Percentiles rank a stretch among this genome's conserved stretches.
Evolutionary conservation across 2,797 vertebrate genomes (phyloP).

Genomic region (Phrynocephalus guinanensis): DNA sequence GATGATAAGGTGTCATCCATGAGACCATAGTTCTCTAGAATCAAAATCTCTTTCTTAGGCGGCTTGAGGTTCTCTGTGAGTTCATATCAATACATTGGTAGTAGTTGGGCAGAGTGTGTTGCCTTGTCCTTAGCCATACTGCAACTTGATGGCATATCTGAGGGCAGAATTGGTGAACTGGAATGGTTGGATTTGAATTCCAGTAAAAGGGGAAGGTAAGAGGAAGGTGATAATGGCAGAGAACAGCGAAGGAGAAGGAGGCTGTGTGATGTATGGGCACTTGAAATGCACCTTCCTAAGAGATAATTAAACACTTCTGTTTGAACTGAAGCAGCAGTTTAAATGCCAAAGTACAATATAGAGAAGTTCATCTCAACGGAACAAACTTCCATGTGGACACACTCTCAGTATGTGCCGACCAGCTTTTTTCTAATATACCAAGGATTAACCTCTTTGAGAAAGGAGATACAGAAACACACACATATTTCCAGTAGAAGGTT

Average conservation of each 20-base stretch:
- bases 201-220: too few relatives aligned
- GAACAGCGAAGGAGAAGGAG: too few relatives aligned
- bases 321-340: background rate
- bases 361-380: background rate
- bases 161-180: background rate
- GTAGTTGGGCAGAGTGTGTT: background rate
- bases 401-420: background rate
- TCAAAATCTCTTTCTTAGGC: too few relatives aligned
- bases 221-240: too few relatives aligned
- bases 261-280: too few relatives aligned
- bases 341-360: too few relatives aligned
- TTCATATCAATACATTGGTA: background rate
- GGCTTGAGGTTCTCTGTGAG: background rate
- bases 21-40: background rate
- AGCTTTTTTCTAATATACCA: background rate
- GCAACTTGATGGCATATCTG: background rate
- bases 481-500: background rate
- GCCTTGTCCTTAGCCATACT: background rate
- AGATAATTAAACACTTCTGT: background rate
- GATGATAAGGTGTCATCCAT: background rate
- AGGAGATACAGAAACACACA: background rate
- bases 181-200: too few relatives aligned
- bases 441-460: background rate
- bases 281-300: too few relatives aligned
- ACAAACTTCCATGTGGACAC: background rate